Evolutionary conservation across 2,113 vertebrate species (phyloP).

Genomic region (Erpornis zantholeuca): DNA sequence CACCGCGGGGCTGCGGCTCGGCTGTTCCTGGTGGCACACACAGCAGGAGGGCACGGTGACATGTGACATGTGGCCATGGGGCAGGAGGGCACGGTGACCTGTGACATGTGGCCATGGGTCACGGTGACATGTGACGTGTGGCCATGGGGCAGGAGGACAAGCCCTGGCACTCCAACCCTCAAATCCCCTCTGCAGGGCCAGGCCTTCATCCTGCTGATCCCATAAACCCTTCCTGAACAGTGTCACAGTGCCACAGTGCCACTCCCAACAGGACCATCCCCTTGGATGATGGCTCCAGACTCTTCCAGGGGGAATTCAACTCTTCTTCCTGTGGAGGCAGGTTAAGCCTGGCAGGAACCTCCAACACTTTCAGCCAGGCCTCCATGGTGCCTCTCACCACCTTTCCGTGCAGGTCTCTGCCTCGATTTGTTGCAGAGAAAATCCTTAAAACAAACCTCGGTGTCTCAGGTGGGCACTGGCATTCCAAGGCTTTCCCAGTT

Average conservation of each 20-base stretch:
- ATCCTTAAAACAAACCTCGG: not conserved
- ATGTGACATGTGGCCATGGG: accelerated
- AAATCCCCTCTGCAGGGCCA: no score
- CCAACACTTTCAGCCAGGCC: not conserved
- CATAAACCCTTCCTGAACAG: not conserved
- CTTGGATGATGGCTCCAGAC: not conserved
- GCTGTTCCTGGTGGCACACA: no score
- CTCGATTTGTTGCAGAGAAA: not conserved
- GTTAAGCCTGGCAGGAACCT: not conserved
- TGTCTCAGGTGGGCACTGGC: not conserved
- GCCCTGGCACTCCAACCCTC: not conserved
- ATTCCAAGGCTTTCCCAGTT: not conserved
- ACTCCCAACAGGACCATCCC: not conserved
- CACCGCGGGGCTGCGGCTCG: not conserved
- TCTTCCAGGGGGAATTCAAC: not conserved
- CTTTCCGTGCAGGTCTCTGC: not conserved
- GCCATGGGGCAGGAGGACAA: not conserved
- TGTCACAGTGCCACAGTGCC: not conserved
- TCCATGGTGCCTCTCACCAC: not conserved
- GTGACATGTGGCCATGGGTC: no score
- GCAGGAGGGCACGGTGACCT: not conserved
- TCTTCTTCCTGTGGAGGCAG: not conserved
- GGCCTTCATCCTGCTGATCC: not conserved
- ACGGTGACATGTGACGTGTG: accelerated
- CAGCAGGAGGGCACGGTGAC: accelerated